Evolutionary conservation across 2,888 invertebrate species (phyloP), one percentile per base, ranked within the genome.

Genomic region (Scotopteryx bipunctaria): DNA sequence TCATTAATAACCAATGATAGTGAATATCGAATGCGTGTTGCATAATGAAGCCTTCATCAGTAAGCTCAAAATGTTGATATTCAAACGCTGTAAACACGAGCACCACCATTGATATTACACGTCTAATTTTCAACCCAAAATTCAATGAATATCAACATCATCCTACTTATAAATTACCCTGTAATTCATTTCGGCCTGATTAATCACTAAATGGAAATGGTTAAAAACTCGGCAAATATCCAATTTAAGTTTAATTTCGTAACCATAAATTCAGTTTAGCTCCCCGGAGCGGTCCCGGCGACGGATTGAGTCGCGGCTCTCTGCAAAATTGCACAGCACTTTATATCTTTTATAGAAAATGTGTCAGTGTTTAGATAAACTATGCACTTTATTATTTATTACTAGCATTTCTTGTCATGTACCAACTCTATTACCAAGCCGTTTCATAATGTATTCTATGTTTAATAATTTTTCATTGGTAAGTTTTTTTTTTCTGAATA

Each of bases 161-260:
- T 51, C 54, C 45, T 48, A 54, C 40, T 41, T 58, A 66, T 66
- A 69, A 75, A 77, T 77, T 67, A 67, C 71, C 71, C 66, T 68
- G 66, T 76, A 74, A 72, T 69, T 75, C 61, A 73, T 76, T 73
- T 68, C 61, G 59, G 31, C 63, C 70, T 76, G 77, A 81, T 83
- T 76, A 81, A 78, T 77, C 64, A 68, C 70, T 72, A 75, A 83
- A 86, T 82, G 78, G 72, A 80, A 84, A 85, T 81, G 67, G 63
- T 81, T 76, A 84, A 84, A 85, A 84, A 75, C 84, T 70, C 72
- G 62, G 76, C 67, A 72, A 63, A 83, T 79, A 84, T 84, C 81
- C 86, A 86, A 87, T 90, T 87, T 88, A 81, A 83, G 81, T 86
- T 86, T 85, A 87, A 88, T 88, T 88, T 89, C 83, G 79, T 76